Evolutionary conservation across 2,888 invertebrate species (phyloP), one percentile per base, ranked within the genome.

Genomic region (Noctua janthina): DNA sequence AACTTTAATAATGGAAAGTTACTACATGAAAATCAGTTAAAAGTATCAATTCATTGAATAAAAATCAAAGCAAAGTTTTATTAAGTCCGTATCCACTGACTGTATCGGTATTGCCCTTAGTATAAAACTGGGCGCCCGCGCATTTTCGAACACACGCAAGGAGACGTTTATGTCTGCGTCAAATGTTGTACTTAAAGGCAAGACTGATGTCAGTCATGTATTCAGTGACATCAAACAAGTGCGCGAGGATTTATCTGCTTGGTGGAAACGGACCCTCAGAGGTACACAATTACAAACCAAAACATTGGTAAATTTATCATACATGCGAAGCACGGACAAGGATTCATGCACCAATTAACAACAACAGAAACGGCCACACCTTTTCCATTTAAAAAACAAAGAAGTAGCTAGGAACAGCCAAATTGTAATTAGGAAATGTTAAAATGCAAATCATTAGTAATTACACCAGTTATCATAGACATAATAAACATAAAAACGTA

Each of bases 281-380:
- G 20, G 43, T 77, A 83, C 35, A 69, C 51, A 70, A 43, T 29
- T 64, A 84, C 15, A 78, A 77, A 43, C 56, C 15, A 78, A 69
- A 29, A 51, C 23, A 49, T 49, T 17, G 23, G 39, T 59, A 78
- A 66, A 35, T 69, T 39, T 20, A 46, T 49, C 66, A 87, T 71
- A 74, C 56, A 83, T 83, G 75, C 84, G 17, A 87, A 85, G 85
- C 87, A 43, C 54, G 46, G 59, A n/a, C 46, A 56, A n/a, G 69
- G 59, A 70, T 2, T 2, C 85, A 59, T 87, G 87, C 85, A 64
- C 74, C 54, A 67, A 35, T 29, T 46, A 46, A 66, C 29, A n/a
- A 29, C 35, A 62, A 86, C 51, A 68, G 86, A 39, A 64, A n/a
- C 56, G 39, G 39, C 17, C 66, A 54, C 35, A 46, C 46, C 39